Conservation (phyloP, 2,888 invertebrate species). For the Lordiphosa fenestrarum region DNA sequence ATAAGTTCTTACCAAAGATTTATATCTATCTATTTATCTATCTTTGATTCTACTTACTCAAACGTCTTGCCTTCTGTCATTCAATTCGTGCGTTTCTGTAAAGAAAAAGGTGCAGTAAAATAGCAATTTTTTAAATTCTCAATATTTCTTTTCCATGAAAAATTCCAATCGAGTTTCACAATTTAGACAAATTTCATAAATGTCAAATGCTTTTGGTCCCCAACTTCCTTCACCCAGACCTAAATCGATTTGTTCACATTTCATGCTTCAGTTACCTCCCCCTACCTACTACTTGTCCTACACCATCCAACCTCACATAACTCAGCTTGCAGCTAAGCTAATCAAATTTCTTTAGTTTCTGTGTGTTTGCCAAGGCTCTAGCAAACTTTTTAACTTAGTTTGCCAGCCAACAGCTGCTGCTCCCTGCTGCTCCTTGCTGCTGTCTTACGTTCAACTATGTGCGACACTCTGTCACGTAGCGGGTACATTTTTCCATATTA, state of each 20-base stretch:
- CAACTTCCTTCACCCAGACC: too few relatives aligned
- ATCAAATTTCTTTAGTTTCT: constrained; percentile 47
- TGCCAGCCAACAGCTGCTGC: constrained; percentile 13
- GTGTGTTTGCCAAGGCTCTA: constrained; percentile 9
- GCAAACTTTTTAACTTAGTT: constrained; percentile 33
- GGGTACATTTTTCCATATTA: constrained; percentile 70
- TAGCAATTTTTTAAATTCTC: too few relatives aligned
- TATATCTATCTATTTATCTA: too few relatives aligned
- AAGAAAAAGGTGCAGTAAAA: too few relatives aligned
- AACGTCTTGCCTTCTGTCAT: too few relatives aligned
- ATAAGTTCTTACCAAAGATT: too few relatives aligned
- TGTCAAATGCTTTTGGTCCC: too few relatives aligned
- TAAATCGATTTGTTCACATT: background rate
- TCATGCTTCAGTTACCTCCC: constrained; percentile 12
- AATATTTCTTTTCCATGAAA: too few relatives aligned
- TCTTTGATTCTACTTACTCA: too few relatives aligned
- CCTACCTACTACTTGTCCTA: background rate
- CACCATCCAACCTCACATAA: constrained; percentile 13
- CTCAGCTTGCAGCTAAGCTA: constrained; percentile 37
- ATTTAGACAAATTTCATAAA: too few relatives aligned
- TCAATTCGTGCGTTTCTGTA: too few relatives aligned
- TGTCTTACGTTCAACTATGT: constrained; percentile 29
- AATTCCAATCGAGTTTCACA: too few relatives aligned
- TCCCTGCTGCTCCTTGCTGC: constrained; percentile 16
- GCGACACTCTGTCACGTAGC: constrained; percentile 68